Conservation (phyloP, 2,113 vertebrate genomes). For the Gadus chalcogrammus region DNA sequence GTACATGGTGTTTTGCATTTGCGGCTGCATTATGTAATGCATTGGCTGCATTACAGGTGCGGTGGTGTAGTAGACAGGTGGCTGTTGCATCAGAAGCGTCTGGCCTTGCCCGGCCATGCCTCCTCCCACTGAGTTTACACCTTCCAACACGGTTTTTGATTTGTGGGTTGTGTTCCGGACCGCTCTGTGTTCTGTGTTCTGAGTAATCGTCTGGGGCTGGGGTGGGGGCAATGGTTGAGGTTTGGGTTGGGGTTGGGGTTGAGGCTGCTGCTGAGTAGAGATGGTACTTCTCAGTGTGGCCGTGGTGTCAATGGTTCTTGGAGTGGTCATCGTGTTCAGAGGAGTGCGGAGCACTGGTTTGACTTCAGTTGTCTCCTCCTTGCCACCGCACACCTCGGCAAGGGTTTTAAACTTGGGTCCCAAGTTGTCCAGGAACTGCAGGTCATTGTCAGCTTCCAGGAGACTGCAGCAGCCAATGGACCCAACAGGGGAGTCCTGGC, state of each 20-base stretch:
- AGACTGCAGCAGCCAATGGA: slow-evolving; percentile 83
- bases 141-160: slow-evolving; percentile 28
- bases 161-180: slow-evolving; percentile 27
- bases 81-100: slow-evolving; percentile 55
- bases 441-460: slow-evolving; percentile 77
- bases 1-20: slow-evolving; percentile 44
- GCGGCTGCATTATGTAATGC: slow-evolving; percentile 58
- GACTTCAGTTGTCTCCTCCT: slow-evolving; percentile 49
- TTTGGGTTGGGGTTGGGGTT: not conserved
- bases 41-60: slow-evolving; percentile 36
- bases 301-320: slow-evolving; percentile 11
- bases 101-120: slow-evolving; percentile 31
- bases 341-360: slow-evolving; percentile 18
- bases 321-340: slow-evolving; percentile 22
- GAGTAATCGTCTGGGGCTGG: not conserved
- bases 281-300: slow-evolving; percentile 21
- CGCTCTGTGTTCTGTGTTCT: slow-evolving; percentile 21
- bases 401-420: slow-evolving; percentile 87
- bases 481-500: slow-evolving; percentile 75
- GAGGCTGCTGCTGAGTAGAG: not conserved
- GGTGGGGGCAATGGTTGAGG: not conserved
- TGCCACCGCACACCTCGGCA: slow-evolving; percentile 84
- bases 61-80: slow-evolving; percentile 18
- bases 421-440: slow-evolving; percentile 79
- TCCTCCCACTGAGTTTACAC: not conserved